These are phyloP conservation scores for Aleiodes leptofemur DNA, from an alignment of 2,888 invertebrate genomes.

Conservation along the genomic window DNA sequence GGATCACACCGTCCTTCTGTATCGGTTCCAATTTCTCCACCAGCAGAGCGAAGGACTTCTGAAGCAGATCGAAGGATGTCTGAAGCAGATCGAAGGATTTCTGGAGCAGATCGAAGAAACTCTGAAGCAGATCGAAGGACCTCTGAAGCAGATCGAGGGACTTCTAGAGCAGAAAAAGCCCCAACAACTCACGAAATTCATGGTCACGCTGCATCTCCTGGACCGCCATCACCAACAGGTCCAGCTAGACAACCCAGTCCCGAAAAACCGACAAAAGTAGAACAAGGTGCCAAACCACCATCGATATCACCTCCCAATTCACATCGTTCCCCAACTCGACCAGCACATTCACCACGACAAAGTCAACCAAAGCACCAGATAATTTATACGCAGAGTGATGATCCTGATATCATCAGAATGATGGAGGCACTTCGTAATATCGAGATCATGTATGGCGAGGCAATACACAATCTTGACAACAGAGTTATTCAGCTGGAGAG, in stretches of 20 bases:
- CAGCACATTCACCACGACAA: no score
- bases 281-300: not conserved
- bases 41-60: not conserved
- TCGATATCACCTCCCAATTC: not conserved
- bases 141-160: no score
- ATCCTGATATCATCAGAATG: constrained; percentile 1
- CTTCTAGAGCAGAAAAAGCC: no score
- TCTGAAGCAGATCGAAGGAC: no score
- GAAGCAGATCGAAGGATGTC: no score
- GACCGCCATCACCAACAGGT: not conserved
- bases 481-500: constrained; percentile 49
- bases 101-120: no score
- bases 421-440: constrained; percentile 38
- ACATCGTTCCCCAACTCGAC: no score
- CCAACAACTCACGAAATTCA: no score
- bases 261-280: not conserved
- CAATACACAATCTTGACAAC: constrained; percentile 30
- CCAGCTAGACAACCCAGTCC: no score
- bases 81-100: no score
- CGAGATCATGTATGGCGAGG: constrained; percentile 39
- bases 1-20: no score
- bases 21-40: not conserved
- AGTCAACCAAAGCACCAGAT: no score
- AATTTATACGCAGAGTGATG: not conserved
- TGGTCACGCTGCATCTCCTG: not conserved